Percentiles rank a stretch among this genome's conserved stretches.
Evolutionary conservation across 2,797 vertebrate genomes (phyloP).

Genomic region (Rhinichthys osculus): DNA sequence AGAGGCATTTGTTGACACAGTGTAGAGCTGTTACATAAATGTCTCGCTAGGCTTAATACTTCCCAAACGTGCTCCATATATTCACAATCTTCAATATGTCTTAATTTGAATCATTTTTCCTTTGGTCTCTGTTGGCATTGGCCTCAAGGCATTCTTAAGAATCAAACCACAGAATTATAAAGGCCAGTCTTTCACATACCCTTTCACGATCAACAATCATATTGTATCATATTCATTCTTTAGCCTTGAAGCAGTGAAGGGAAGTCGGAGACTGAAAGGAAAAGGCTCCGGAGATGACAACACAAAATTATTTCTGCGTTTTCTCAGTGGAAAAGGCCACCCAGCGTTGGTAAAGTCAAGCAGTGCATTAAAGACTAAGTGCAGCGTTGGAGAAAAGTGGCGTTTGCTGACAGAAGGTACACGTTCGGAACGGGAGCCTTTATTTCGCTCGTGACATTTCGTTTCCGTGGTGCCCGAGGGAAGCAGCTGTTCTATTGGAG

Average conservation of each 20-base stretch:
- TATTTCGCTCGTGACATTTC: constrained; percentile 61
- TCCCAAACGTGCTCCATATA: neutral
- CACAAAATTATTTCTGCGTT: constrained; percentile 34
- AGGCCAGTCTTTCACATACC: neutral
- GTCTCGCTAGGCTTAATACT: neutral
- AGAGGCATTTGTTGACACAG: neutral
- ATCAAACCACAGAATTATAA: constrained; percentile 15
- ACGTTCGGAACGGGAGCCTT: constrained; percentile 49
- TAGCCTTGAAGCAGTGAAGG: constrained; percentile 6
- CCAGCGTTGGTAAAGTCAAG: constrained; percentile 29
- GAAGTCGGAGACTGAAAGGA: constrained; percentile 12
- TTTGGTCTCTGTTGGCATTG: neutral
- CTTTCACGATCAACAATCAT: constrained; percentile 26
- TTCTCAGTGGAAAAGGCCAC: constrained; percentile 50
- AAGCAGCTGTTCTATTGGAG: constrained; percentile 42
- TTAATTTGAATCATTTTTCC: neutral
- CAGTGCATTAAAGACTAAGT: constrained; percentile 43
- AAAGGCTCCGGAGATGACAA: constrained; percentile 35
- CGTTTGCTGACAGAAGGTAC: constrained; percentile 52
- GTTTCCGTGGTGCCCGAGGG: constrained; percentile 28
- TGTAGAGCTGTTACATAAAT: neutral
- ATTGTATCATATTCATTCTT: constrained; percentile 25
- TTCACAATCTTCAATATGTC: neutral
- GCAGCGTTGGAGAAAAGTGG: constrained; percentile 35
- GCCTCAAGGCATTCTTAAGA: neutral